These are phyloP conservation scores for Malurus melanocephalus DNA, from an alignment of 2,113 vertebrate species.

Conservation along the genomic window DNA sequence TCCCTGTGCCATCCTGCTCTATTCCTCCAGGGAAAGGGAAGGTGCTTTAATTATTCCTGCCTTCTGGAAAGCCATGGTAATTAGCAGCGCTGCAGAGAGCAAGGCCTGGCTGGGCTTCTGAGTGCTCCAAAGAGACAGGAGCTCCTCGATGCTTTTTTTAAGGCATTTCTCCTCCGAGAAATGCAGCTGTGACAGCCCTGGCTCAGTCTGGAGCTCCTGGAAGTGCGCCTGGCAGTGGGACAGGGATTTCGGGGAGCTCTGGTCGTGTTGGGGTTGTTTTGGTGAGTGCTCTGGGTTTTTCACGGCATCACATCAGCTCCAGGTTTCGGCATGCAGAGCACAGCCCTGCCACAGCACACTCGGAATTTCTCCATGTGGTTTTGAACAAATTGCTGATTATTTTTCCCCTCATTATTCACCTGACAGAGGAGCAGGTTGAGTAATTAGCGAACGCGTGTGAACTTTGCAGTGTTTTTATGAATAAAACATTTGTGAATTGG, in stretches of 20 bases:
- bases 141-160: not conserved
- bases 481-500: not conserved
- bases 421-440: slow-evolving; percentile 21
- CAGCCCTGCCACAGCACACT: not conserved
- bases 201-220: not conserved
- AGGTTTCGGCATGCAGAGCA: not conserved
- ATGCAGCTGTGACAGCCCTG: not conserved
- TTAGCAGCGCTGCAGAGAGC: not conserved
- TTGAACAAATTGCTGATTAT: slow-evolving; percentile 1
- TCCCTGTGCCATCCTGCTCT: not conserved
- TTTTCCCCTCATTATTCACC: slow-evolving; percentile 45
- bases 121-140: not conserved
- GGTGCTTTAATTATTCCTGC: slow-evolving; percentile 42
- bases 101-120: not conserved
- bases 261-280: accelerated
- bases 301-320: accelerated
- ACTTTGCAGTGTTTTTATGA: not conserved
- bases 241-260: not conserved
- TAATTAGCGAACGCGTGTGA: not conserved
- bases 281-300: not conserved
- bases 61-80: slow-evolving; percentile 4
- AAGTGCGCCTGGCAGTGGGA: not conserved
- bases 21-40: not conserved
- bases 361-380: not conserved
- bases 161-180: not conserved